A percentile compares a stretch with the other conserved stretches of the same genome.
Evolutionary conservation across 2,888 invertebrate genomes (phyloP).

Genomic region (Schizotus pectinicornis): DNA sequence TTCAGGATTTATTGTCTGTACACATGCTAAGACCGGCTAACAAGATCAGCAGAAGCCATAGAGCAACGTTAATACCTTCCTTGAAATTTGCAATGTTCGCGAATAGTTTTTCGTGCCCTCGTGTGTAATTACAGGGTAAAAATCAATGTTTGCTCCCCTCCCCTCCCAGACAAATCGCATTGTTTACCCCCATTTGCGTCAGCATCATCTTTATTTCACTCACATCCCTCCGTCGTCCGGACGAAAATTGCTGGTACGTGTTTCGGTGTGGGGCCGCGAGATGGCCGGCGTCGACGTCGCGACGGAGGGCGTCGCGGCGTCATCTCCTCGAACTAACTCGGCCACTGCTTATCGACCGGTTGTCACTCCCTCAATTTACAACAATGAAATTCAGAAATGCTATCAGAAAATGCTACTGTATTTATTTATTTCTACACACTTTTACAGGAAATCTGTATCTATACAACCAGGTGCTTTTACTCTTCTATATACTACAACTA

Average conservation of each 20-base stretch:
- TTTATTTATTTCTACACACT: slow-evolving; percentile 17
- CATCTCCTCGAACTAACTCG: slow-evolving; percentile 32
- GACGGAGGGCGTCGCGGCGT: slow-evolving; percentile 35
- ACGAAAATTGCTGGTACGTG: background rate
- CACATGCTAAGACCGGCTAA: slow-evolving; percentile 16
- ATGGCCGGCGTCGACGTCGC: slow-evolving; percentile 20
- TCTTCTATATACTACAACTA: slow-evolving; percentile 30
- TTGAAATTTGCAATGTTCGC: background rate
- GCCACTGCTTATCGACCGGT: slow-evolving; percentile 38
- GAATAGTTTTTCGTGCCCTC: slow-evolving; percentile 2
- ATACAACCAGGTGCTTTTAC: slow-evolving; percentile 1
- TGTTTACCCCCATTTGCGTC: slow-evolving; percentile 20
- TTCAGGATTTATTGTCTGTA: slow-evolving; percentile 7
- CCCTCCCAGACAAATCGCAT: slow-evolving; percentile 16
- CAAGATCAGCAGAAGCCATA: slow-evolving; percentile 14
- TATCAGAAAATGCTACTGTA: slow-evolving; percentile 18
- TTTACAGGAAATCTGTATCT: slow-evolving; percentile 3
- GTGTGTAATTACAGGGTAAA: slow-evolving; percentile 10
- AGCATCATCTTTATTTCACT: slow-evolving; percentile 20
- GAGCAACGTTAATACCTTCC: slow-evolving; percentile 1
- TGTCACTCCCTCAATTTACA: slow-evolving; percentile 41
- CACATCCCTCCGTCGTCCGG: slow-evolving; percentile 6
- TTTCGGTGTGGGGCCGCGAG: slow-evolving; percentile 10
- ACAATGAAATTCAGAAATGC: slow-evolving; percentile 28
- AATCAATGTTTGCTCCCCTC: slow-evolving; percentile 21